Percentiles rank a stretch among this genome's conserved stretches.
Evolutionary conservation across 2,888 invertebrate genomes (phyloP).

Genomic region (Helleia helle): DNA sequence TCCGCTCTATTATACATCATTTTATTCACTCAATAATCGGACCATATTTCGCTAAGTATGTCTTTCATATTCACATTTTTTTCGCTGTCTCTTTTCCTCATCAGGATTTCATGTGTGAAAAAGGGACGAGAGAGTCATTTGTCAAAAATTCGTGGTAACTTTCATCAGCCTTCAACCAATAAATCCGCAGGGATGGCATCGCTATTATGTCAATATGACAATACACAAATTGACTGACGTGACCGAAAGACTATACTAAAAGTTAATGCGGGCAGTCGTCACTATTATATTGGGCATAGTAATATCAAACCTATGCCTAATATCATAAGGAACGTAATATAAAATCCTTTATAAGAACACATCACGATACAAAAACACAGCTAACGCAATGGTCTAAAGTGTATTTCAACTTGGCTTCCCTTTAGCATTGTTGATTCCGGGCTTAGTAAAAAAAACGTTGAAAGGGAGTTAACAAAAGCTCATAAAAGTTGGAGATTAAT

Average conservation of each 20-base stretch:
- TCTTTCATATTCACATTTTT: constrained; percentile 38
- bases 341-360: background rate
- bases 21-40: constrained; percentile 58
- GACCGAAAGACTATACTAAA: constrained; percentile 66
- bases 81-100: constrained; percentile 28
- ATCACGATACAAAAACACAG: constrained; percentile 10
- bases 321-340: constrained; percentile 18
- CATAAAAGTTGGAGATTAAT: constrained; percentile 71
- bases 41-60: constrained; percentile 58
- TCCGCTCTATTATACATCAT: constrained; percentile 56
- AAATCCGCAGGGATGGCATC: constrained; percentile 61
- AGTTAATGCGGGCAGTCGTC: constrained; percentile 47
- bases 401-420: constrained; percentile 19
- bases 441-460: constrained; percentile 34
- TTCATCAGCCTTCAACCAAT: constrained; percentile 67
- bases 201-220: constrained; percentile 72
- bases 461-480: constrained; percentile 68
- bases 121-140: constrained; percentile 34
- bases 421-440: constrained; percentile 37
- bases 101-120: constrained; percentile 23
- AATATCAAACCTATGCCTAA: constrained; percentile 25
- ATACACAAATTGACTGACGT: constrained; percentile 73
- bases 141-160: constrained; percentile 53
- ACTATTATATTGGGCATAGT: constrained; percentile 14
- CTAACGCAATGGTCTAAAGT: constrained; percentile 19